Conservation (phyloP, 2,888 invertebrate genomes). For the Calameuta filiformis region DNA sequence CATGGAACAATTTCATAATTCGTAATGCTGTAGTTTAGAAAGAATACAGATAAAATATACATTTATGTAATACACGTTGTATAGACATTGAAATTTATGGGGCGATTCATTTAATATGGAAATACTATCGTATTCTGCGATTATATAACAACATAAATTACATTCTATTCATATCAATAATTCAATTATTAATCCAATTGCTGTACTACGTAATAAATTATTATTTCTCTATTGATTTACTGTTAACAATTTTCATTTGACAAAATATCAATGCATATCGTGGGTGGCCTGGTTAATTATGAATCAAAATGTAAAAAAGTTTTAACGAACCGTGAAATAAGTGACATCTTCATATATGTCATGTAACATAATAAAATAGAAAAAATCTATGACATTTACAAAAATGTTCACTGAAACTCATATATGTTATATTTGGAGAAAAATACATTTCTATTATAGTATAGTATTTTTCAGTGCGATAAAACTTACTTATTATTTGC, state of each 20-base stretch:
- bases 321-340: not conserved
- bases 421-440: not conserved
- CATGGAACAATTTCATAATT: not conserved
- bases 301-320: not conserved
- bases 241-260: not conserved
- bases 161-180: not conserved
- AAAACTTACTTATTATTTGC: constrained; percentile 60
- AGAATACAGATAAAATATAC: not conserved
- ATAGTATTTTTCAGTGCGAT: not conserved
- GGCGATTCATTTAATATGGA: not conserved
- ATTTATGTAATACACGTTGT: not conserved
- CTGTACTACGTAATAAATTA: not conserved
- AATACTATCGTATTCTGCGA: not conserved
- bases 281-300: not conserved
- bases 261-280: not conserved
- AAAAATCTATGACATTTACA: not conserved
- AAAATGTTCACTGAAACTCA: not conserved
- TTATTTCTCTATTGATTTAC: not conserved
- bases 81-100: not conserved
- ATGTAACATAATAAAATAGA: not conserved
- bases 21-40: not conserved
- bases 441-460: not conserved
- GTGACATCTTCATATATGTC: not conserved
- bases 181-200: not conserved
- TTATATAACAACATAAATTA: not conserved